Evolutionary conservation across 2,113 vertebrate species (phyloP).

Genomic region (Apodemus sylvaticus): DNA sequence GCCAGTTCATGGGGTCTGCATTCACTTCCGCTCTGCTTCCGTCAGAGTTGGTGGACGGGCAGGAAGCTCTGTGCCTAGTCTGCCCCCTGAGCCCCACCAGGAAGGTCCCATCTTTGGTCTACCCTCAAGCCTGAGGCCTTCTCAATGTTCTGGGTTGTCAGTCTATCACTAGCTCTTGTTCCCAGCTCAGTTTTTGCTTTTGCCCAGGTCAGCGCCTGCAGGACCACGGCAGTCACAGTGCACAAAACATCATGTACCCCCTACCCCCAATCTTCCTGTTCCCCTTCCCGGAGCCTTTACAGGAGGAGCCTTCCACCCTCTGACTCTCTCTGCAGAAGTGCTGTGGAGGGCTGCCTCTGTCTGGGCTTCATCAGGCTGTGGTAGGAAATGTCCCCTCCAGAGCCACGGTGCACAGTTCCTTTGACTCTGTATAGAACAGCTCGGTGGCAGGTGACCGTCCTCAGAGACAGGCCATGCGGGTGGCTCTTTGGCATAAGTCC

Average conservation of each 20-base stretch:
- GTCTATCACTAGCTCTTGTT: neutral
- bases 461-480: neutral
- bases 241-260: neutral
- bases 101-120: neutral
- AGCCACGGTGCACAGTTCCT: neutral
- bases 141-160: neutral
- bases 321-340: neutral
- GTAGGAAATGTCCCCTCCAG: neutral
- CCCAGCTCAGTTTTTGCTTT: neutral
- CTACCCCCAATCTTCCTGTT: neutral
- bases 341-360: neutral
- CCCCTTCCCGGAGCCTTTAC: too few species aligned
- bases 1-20: neutral
- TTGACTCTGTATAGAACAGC: neutral
- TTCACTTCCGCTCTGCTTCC: neutral
- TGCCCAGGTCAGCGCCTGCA: neutral
- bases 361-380: neutral
- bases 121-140: neutral
- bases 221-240: neutral
- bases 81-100: rapidly evolving
- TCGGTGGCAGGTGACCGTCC: neutral
- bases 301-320: neutral
- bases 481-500: neutral
- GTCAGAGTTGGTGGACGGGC: rapidly evolving
- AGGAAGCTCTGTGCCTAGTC: neutral